These are phyloP conservation scores for Nomada hirtipes DNA, from an alignment of 2,888 invertebrate genomes.

Conservation along the genomic window DNA sequence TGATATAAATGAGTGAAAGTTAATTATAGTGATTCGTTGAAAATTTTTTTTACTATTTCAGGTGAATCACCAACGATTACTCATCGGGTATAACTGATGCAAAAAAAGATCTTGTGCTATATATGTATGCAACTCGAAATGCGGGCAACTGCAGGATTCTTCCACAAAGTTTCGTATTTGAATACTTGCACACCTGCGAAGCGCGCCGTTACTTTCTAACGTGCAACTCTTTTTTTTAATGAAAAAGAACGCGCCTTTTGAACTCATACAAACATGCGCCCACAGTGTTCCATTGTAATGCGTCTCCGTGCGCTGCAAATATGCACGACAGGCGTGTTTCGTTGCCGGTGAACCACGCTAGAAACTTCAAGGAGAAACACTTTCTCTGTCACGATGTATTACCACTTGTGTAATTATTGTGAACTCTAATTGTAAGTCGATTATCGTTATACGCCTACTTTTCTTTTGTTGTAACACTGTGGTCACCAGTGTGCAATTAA, in stretches of 20 bases:
- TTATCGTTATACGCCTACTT: background rate
- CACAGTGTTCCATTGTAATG: constrained; percentile 32
- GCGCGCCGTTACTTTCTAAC: constrained; percentile 65
- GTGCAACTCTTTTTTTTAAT: constrained; percentile 22
- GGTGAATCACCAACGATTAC: constrained; percentile 4
- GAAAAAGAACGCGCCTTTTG: background rate
- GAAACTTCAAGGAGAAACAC: constrained; percentile 82
- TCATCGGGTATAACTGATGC: too few relatives aligned
- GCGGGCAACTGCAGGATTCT: constrained; percentile 15
- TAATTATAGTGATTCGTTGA: too few relatives aligned
- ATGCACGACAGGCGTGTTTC: constrained; percentile 23
- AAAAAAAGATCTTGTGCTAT: too few relatives aligned
- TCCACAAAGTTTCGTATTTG: constrained; percentile 33
- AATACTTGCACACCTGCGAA: constrained; percentile 40
- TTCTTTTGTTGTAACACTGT: background rate
- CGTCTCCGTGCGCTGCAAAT: background rate
- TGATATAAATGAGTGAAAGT: background rate
- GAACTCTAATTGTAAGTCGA: background rate
- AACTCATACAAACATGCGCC: background rate
- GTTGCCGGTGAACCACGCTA: constrained; percentile 47
- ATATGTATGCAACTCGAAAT: background rate
- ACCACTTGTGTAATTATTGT: constrained; percentile 67
- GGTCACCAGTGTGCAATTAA: background rate
- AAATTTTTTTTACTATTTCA: background rate
- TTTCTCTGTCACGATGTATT: constrained; percentile 80